phyloP scores from a whole-genome alignment of 1,140 invertebrate genomes.

The Trichonephila clavipes region DNA sequence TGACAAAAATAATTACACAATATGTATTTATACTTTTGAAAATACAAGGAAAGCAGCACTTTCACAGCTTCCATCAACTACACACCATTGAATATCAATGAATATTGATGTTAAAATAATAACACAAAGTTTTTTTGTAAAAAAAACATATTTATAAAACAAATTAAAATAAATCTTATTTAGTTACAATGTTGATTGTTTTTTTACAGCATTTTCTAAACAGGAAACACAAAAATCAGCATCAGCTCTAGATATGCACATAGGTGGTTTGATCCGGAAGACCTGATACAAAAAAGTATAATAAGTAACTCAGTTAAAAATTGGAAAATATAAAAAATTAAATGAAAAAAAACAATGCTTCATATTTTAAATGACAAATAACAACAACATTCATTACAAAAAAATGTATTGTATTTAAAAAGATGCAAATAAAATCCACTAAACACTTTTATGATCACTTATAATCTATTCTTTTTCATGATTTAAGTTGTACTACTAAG shows the following conservation, averaged over 20 bases:
- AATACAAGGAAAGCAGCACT: too few species aligned
- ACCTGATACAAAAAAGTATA: conserved; percentile 84
- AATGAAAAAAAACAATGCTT: too few species aligned
- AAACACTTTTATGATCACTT: background rate
- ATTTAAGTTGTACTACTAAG: too few species aligned
- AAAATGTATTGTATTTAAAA: background rate
- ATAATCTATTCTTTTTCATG: too few species aligned
- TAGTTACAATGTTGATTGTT: conserved; percentile 1
- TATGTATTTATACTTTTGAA: too few species aligned
- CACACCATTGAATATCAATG: too few species aligned
- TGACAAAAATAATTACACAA: too few species aligned
- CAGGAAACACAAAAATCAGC: conserved; percentile 87
- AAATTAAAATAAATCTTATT: background rate
- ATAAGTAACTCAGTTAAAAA: background rate
- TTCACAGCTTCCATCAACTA: too few species aligned
- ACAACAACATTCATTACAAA: background rate
- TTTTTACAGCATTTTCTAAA: conserved; percentile 77
- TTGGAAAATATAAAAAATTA: background rate
- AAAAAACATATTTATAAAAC: background rate
- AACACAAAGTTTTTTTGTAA: too few species aligned
- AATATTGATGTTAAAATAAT: too few species aligned
- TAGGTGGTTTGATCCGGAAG: conserved; percentile 96
- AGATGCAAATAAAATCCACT: background rate
- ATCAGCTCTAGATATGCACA: conserved; percentile 95
- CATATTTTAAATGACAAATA: background rate